A percentile compares a stretch with the other conserved stretches of the same genome.
These are phyloP conservation scores for Danionella cerebrum DNA, from an alignment of 2,113 vertebrate species.

Conservation along the genomic window DNA sequence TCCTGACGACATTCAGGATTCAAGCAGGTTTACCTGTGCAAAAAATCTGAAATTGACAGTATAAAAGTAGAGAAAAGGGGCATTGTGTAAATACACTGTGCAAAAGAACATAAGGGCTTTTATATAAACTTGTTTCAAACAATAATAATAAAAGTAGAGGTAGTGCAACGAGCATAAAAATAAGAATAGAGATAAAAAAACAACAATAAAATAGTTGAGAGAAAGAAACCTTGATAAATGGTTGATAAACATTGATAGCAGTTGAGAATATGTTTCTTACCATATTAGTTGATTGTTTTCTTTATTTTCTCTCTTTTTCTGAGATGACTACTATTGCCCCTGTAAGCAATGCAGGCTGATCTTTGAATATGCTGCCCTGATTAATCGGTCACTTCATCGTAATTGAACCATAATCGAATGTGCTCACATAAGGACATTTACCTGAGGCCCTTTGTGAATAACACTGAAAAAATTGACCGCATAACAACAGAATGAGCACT, in stretches of 20 bases:
- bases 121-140: no score
- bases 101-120: no score
- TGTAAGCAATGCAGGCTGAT: not conserved
- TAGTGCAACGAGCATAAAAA: no score
- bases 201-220: no score
- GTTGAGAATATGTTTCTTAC: not conserved
- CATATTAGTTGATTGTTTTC: slow-evolving; percentile 11
- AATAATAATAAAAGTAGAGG: no score
- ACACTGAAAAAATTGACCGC: not conserved
- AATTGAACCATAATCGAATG: slow-evolving; percentile 8
- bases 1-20: slow-evolving; percentile 46
- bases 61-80: no score
- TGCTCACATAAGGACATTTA: slow-evolving; percentile 1
- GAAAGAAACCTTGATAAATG: no score
- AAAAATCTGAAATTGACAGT: no score
- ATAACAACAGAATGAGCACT: not conserved
- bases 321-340: not conserved
- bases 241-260: no score
- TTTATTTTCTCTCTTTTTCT: slow-evolving; percentile 7
- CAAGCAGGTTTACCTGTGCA: no score
- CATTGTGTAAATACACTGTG: no score
- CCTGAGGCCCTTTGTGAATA: slow-evolving; percentile 10
- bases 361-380: not conserved
- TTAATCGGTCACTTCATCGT: slow-evolving; percentile 10
- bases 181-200: no score